These are phyloP conservation scores for Nixonia krombeini DNA, from an alignment of 1,140 invertebrate species.

Conservation along the genomic window DNA sequence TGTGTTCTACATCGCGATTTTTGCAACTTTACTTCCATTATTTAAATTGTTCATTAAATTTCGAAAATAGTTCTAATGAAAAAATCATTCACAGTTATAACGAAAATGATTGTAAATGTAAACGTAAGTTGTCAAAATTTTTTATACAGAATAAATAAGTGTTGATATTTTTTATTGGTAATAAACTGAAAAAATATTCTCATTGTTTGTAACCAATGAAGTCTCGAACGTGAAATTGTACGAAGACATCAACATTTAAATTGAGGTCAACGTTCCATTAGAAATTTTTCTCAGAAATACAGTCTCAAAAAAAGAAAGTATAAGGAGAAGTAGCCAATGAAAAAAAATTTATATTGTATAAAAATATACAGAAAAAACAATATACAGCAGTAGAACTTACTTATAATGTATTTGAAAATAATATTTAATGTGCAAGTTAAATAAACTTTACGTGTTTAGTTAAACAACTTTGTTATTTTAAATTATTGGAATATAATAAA, in stretches of 20 bases:
- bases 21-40: too few species aligned
- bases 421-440: too few species aligned
- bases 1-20: too few species aligned
- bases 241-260: slow-evolving; percentile 18
- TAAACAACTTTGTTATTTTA: too few species aligned
- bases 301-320: background rate
- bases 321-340: background rate
- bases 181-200: too few species aligned
- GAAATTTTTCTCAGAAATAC: slow-evolving; percentile 31
- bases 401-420: too few species aligned
- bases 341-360: too few species aligned
- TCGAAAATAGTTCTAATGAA: background rate
- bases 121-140: background rate
- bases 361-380: too few species aligned
- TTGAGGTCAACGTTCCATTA: slow-evolving; percentile 34
- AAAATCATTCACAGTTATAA: background rate
- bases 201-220: background rate
- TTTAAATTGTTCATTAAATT: too few species aligned
- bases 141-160: background rate
- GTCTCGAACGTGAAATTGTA: slow-evolving; percentile 15
- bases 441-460: too few species aligned
- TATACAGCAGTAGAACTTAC: too few species aligned
- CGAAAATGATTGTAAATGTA: background rate
- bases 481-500: too few species aligned
- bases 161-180: background rate